Evolutionary conservation across 2,113 vertebrate genomes (phyloP).

Genomic region (Neodontobutis hainanensis): DNA sequence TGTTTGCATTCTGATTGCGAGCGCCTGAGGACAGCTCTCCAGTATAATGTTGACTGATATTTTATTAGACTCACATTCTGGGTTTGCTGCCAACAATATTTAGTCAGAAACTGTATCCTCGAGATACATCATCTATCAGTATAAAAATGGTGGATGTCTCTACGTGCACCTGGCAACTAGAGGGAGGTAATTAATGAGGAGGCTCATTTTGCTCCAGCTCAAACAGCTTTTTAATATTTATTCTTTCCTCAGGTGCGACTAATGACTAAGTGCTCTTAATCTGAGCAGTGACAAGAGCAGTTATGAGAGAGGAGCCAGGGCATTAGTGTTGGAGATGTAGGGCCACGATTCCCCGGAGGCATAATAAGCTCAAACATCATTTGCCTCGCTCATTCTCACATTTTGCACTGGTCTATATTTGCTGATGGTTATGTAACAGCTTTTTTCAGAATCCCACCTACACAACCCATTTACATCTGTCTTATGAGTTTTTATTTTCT

Average conservation of each 20-base stretch:
- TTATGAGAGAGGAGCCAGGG: conserved; percentile 4
- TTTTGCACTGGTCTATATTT: conserved; percentile 27
- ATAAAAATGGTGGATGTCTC: conserved; percentile 17
- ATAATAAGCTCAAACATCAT: conserved; percentile 6
- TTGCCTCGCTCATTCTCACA: conserved; percentile 4
- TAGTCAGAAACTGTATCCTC: conserved; percentile 7
- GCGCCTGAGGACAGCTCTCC: conserved; percentile 12
- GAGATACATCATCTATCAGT: not conserved
- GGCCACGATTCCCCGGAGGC: conserved; percentile 11
- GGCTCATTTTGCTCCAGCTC: conserved; percentile 29
- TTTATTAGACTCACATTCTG: conserved; percentile 19
- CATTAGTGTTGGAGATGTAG: conserved; percentile 26
- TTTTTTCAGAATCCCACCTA: conserved; percentile 30
- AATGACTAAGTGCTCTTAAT: conserved; percentile 41
- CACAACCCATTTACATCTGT: conserved; percentile 38
- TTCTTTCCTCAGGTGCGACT: conserved; percentile 8
- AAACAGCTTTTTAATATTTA: conserved; percentile 23
- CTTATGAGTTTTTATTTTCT: conserved; percentile 2
- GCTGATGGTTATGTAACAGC: conserved; percentile 19
- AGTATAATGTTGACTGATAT: conserved; percentile 13
- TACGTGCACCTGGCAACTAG: conserved; percentile 4
- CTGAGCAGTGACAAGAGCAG: conserved; percentile 26
- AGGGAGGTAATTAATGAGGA: conserved; percentile 26
- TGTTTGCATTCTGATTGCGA: not conserved
- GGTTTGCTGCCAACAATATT: conserved; percentile 15